Evolutionary conservation across 2,888 invertebrate genomes (phyloP).

Genomic region (Chloroclystis v-ata): DNA sequence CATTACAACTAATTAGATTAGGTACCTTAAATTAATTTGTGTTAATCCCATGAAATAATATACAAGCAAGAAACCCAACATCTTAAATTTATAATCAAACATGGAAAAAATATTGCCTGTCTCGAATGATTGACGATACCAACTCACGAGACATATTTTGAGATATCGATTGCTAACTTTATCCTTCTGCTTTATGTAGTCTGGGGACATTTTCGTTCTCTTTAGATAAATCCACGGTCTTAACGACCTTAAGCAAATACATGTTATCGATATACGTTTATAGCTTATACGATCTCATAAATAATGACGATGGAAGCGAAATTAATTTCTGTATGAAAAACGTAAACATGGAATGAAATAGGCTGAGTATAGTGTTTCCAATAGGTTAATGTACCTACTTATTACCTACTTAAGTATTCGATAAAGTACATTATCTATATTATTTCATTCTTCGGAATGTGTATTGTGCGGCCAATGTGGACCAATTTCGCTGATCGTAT

Average conservation of each 20-base stretch:
- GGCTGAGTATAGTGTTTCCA: constrained; percentile 38
- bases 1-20: too few relatives aligned
- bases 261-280: constrained; percentile 74
- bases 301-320: constrained; percentile 70
- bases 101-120: too few relatives aligned
- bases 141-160: too few relatives aligned
- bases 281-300: constrained; percentile 74
- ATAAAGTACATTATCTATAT: neutral
- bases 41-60: too few relatives aligned
- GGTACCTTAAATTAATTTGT: too few relatives aligned
- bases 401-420: constrained; percentile 29
- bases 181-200: constrained; percentile 50
- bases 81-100: too few relatives aligned
- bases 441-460: neutral
- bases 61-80: too few relatives aligned
- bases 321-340: constrained; percentile 71
- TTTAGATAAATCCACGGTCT: constrained; percentile 75
- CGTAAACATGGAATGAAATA: constrained; percentile 52
- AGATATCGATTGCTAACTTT: constrained; percentile 27
- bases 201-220: constrained; percentile 71
- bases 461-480: constrained; percentile 25
- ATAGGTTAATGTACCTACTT: constrained; percentile 42
- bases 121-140: too few relatives aligned
- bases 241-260: constrained; percentile 75
- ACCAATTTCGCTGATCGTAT: constrained; percentile 31